Evolutionary conservation across 2,113 vertebrate genomes (phyloP).

Genomic region (Lasiurus borealis): DNA sequence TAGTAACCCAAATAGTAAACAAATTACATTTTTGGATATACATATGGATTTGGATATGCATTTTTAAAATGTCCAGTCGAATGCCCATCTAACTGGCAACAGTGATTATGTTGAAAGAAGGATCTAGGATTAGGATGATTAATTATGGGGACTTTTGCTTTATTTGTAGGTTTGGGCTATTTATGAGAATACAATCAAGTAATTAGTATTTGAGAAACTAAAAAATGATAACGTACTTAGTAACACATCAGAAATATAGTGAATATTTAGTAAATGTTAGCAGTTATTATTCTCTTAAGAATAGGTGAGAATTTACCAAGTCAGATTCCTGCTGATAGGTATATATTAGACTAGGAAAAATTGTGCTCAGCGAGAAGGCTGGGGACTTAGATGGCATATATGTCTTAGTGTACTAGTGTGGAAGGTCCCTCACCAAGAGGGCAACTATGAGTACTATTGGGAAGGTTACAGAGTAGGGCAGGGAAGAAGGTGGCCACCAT

Average conservation of each 20-base stretch:
- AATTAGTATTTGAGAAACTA: conserved; percentile 33
- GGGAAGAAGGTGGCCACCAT: not conserved
- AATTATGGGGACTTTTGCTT: not conserved
- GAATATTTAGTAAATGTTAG: not conserved
- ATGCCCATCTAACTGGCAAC: not conserved
- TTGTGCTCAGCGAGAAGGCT: not conserved
- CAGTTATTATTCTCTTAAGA: not conserved
- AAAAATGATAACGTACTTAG: conserved; percentile 4
- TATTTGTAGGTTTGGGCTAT: not conserved
- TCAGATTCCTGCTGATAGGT: not conserved
- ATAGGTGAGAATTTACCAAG: not conserved
- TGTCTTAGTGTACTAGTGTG: not conserved
- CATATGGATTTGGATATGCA: not conserved
- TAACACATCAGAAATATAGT: not conserved
- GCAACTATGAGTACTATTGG: not conserved
- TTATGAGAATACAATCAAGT: not conserved
- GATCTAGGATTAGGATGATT: not conserved
- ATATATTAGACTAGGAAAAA: not conserved
- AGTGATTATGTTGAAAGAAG: not conserved
- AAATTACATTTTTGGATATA: not conserved
- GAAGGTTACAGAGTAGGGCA: not conserved
- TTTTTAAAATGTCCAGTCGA: not conserved
- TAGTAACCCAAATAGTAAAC: not conserved
- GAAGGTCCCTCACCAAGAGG: not conserved
- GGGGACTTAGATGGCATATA: not conserved